phyloP scores from a whole-genome alignment of 2,797 vertebrate genomes.

The Benthosema pterotum region DNA sequence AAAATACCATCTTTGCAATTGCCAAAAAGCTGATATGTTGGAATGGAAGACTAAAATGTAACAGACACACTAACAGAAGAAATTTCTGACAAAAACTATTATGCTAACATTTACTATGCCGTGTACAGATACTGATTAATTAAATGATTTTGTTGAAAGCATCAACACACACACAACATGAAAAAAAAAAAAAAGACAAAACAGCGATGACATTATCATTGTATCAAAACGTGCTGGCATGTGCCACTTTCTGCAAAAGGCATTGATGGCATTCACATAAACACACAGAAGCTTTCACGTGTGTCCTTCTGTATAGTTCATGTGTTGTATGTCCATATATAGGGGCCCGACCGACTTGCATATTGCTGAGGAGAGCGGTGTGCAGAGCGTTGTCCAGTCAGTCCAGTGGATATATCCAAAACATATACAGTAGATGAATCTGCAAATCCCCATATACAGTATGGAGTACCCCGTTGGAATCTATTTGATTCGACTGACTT shows the following conservation, averaged over 20 bases:
- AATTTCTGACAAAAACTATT: slow-evolving; percentile 17
- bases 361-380: no score
- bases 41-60: slow-evolving; percentile 81
- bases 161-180: slow-evolving; percentile 3
- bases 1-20: slow-evolving; percentile 11
- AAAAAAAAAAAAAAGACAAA: slow-evolving; percentile 15
- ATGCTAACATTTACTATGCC: not conserved
- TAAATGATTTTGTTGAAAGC: slow-evolving; percentile 17
- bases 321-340: no score
- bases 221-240: slow-evolving; percentile 86
- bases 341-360: no score
- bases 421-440: no score
- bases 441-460: not conserved
- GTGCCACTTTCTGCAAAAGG: slow-evolving; percentile 92
- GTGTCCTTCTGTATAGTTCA: no score
- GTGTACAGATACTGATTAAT: not conserved
- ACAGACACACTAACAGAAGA: slow-evolving; percentile 10
- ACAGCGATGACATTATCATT: slow-evolving; percentile 55
- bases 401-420: no score
- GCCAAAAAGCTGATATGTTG: slow-evolving; percentile 74
- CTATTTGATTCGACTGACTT: no score
- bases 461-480: no score
- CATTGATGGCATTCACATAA: slow-evolving; percentile 87
- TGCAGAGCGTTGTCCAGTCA: no score
- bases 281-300: no score